Conservation (phyloP, 2,113 vertebrate species). For the Pogonocichla stellata region DNA sequence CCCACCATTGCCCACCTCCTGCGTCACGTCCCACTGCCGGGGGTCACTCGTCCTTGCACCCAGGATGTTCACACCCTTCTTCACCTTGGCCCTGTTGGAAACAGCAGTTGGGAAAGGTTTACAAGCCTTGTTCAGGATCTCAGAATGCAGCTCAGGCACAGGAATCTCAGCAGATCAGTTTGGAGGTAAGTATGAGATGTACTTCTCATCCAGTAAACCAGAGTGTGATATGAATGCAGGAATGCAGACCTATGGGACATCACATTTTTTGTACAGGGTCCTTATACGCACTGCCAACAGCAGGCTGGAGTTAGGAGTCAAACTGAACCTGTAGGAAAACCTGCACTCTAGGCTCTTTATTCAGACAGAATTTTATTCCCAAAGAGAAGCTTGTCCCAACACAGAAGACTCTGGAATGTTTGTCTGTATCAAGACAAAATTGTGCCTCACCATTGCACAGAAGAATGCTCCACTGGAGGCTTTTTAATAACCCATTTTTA, state of each 20-base stretch:
- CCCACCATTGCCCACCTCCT: slow-evolving; percentile 73
- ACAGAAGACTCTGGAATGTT: background rate
- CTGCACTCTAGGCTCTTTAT: background rate
- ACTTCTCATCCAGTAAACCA: background rate
- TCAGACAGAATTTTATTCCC: background rate
- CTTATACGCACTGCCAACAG: background rate
- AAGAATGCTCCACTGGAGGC: background rate
- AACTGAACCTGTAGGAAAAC: background rate
- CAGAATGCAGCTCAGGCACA: background rate
- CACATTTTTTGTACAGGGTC: background rate
- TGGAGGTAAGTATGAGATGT: background rate
- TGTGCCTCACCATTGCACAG: background rate
- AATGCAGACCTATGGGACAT: background rate
- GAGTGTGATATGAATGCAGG: background rate
- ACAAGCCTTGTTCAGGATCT: background rate
- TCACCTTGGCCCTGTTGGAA: slow-evolving; percentile 78
- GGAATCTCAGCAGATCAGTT: background rate
- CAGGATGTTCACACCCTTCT: slow-evolving; percentile 79
- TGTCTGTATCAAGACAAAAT: background rate
- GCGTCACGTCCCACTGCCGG: slow-evolving; percentile 72
- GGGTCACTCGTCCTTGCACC: slow-evolving; percentile 63
- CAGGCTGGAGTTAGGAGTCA: background rate
- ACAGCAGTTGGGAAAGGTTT: background rate
- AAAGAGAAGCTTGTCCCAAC: background rate
- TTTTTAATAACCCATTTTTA: background rate